phyloP scores from a whole-genome alignment of 2,888 invertebrate genomes.

The Philopedon plagiatum region DNA sequence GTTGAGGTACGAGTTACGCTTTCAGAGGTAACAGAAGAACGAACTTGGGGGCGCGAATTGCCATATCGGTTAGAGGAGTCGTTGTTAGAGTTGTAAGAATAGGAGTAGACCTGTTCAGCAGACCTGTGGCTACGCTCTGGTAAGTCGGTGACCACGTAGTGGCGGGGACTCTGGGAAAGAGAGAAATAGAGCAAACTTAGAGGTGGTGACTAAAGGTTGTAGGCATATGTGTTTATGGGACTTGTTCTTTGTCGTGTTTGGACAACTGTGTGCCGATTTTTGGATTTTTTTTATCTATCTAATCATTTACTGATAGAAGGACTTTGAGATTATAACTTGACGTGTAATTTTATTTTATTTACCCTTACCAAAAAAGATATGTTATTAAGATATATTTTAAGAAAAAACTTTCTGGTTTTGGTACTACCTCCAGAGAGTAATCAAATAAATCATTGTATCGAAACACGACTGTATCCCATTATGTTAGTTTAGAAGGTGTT shows the following conservation, averaged over 20 bases:
- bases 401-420: no score
- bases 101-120: constrained; percentile 89
- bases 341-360: no score
- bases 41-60: constrained; percentile 74
- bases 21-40: constrained; percentile 80
- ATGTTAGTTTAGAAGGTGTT: no score
- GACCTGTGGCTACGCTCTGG: constrained; percentile 78
- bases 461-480: no score
- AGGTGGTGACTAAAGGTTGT: constrained; percentile 18
- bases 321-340: no score
- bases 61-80: constrained; percentile 70
- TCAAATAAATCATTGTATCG: no score
- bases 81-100: constrained; percentile 81
- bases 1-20: constrained; percentile 76
- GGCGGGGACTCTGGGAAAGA: constrained; percentile 88
- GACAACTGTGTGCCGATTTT: no score
- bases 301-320: no score
- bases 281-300: no score
- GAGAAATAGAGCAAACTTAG: constrained; percentile 47
- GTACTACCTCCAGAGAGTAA: no score
- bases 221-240: constrained; percentile 3
- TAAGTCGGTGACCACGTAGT: constrained; percentile 88
- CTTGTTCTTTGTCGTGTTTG: neutral
- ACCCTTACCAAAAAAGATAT: no score
- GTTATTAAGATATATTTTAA: no score